phyloP scores from a whole-genome alignment of 2,797 vertebrate species.

The Kryptolebias ocellatus region DNA sequence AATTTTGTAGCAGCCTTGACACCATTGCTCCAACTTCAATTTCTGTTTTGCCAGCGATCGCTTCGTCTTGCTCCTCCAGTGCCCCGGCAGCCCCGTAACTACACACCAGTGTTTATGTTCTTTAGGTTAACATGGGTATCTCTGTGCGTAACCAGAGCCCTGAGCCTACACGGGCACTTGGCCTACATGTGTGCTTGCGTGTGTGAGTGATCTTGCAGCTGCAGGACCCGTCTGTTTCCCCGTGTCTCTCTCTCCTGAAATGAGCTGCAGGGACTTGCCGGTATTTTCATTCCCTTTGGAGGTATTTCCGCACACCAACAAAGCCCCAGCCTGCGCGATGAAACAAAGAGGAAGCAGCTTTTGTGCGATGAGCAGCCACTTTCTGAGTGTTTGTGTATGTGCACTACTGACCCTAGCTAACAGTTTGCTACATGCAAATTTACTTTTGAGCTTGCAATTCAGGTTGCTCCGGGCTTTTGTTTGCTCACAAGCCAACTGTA shows the following conservation, averaged over 20 bases:
- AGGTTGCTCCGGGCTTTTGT: conserved; percentile 72
- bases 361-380: conserved; percentile 73
- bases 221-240: conserved; percentile 55
- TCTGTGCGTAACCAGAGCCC: conserved; percentile 71
- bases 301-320: conserved; percentile 86
- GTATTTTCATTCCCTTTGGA: conserved; percentile 86
- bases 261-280: conserved; percentile 84
- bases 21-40: conserved; percentile 57
- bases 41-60: conserved; percentile 35
- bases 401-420: conserved; percentile 64
- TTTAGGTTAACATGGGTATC: conserved; percentile 81
- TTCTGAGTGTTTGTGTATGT: conserved; percentile 26
- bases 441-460: conserved; percentile 72
- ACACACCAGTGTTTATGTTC: conserved; percentile 77
- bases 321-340: conserved; percentile 78
- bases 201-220: conserved; percentile 66
- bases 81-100: conserved; percentile 62
- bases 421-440: conserved; percentile 76
- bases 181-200: conserved; percentile 52
- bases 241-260: conserved; percentile 55
- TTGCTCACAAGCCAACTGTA: conserved; percentile 61
- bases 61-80: conserved; percentile 43
- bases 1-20: conserved; percentile 58
- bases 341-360: conserved; percentile 82
- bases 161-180: conserved; percentile 68